These are phyloP conservation scores for Seladonia tumulorum DNA, from an alignment of 2,888 invertebrate genomes.

Conservation along the genomic window DNA sequence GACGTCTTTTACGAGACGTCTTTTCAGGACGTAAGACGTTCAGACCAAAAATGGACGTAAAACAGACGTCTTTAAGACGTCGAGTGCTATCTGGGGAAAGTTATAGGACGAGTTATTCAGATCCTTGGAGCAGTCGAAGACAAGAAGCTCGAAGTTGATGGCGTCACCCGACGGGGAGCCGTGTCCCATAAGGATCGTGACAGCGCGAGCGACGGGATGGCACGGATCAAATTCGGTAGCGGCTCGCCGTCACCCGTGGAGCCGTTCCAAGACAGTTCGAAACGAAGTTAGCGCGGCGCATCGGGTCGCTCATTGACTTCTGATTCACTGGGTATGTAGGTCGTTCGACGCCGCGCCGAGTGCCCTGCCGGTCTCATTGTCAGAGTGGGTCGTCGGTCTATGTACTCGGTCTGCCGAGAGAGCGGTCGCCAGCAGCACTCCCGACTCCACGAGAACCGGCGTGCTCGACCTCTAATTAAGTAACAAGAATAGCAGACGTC, in stretches of 20 bases:
- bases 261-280: conserved; percentile 30
- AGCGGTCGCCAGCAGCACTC: conserved; percentile 43
- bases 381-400: conserved; percentile 63
- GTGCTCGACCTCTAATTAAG: conserved; percentile 53
- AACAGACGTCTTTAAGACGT: too few species aligned
- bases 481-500: conserved; percentile 38
- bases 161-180: background rate
- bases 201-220: background rate
- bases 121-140: background rate
- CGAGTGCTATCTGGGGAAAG: too few species aligned
- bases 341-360: conserved; percentile 45
- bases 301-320: conserved; percentile 62
- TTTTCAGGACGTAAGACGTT: too few species aligned
- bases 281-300: background rate
- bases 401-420: background rate
- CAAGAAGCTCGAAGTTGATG: background rate
- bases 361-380: conserved; percentile 65
- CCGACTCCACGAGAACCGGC: conserved; percentile 45
- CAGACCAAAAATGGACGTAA: too few species aligned
- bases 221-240: background rate
- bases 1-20: too few species aligned
- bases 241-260: conserved; percentile 4
- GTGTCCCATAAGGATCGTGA: background rate
- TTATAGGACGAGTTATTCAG: too few species aligned
- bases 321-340: conserved; percentile 74